A percentile compares a stretch with the other conserved stretches of the same genome.
Evolutionary conservation across 2,888 invertebrate genomes (phyloP).

Genomic region (Plutella xylostella): DNA sequence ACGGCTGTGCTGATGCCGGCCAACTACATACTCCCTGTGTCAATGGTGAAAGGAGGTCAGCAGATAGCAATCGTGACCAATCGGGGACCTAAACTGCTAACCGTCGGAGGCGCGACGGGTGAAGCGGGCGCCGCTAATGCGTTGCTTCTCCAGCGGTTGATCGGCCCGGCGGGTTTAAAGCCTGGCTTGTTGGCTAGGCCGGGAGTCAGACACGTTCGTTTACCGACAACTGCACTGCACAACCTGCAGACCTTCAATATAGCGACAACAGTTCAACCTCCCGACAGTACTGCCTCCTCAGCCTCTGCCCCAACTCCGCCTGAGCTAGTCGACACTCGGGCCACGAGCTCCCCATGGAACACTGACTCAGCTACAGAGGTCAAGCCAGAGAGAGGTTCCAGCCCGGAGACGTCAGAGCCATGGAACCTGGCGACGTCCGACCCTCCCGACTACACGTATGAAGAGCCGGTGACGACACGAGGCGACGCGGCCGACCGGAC

Average conservation of each 20-base stretch:
- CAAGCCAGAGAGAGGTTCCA: slow-evolving; percentile 45
- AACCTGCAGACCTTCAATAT: slow-evolving; percentile 55
- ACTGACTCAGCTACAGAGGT: slow-evolving; percentile 31
- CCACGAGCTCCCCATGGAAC: slow-evolving; percentile 47
- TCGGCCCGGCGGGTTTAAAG: slow-evolving; percentile 73
- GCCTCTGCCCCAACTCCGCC: slow-evolving; percentile 43
- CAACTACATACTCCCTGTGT: slow-evolving; percentile 78
- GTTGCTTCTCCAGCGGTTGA: slow-evolving; percentile 74
- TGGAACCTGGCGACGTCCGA: slow-evolving; percentile 49
- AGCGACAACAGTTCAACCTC: slow-evolving; percentile 39
- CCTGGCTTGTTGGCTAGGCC: slow-evolving; percentile 58
- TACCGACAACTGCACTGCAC: slow-evolving; percentile 55
- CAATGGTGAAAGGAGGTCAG: slow-evolving; percentile 78
- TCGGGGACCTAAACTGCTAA: slow-evolving; percentile 70
- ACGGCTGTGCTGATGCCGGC: slow-evolving; percentile 78
- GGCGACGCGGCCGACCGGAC: slow-evolving; percentile 54
- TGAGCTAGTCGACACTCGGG: slow-evolving; percentile 47
- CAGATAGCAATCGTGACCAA: slow-evolving; percentile 80
- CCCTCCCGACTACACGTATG: slow-evolving; percentile 50
- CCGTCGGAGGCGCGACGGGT: slow-evolving; percentile 43
- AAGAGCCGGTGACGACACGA: slow-evolving; percentile 43
- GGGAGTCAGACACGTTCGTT: slow-evolving; percentile 65
- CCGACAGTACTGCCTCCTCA: slow-evolving; percentile 44
- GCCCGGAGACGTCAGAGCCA: slow-evolving; percentile 52
- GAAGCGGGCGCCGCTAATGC: slow-evolving; percentile 71